These are phyloP conservation scores for Mionectes macconnelli DNA, from an alignment of 2,113 vertebrate species.

Conservation along the genomic window DNA sequence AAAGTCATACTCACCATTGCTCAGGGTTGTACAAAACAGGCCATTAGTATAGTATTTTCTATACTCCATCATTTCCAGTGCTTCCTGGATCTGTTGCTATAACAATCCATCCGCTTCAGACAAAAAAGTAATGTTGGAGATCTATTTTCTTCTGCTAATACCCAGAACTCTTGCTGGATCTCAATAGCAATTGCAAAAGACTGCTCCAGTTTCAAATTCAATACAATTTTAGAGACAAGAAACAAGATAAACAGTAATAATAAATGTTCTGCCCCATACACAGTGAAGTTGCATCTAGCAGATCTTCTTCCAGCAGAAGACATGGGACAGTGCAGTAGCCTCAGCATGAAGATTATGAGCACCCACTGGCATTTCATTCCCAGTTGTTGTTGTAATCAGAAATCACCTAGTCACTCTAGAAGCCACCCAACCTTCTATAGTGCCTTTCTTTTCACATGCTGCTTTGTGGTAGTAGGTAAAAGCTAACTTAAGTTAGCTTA, in stretches of 20 bases:
- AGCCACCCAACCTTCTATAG: neutral
- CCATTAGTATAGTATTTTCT: neutral
- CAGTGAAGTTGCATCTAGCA: neutral
- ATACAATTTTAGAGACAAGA: neutral
- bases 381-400: neutral
- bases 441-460: neutral
- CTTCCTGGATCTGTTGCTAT: neutral
- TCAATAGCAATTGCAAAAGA: neutral
- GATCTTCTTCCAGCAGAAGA: neutral
- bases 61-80: neutral
- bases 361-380: neutral
- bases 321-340: neutral
- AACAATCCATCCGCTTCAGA: neutral
- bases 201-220: neutral
- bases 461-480: neutral
- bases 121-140: neutral
- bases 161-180: neutral
- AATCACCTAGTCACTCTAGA: neutral
- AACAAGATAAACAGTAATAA: neutral
- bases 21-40: neutral
- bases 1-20: neutral
- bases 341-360: neutral
- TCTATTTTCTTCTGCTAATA: neutral
- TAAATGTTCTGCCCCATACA: neutral
- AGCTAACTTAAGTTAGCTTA: neutral